phyloP scores from a whole-genome alignment of 2,888 invertebrate species.

The Thysanoteuthis rhombus region DNA sequence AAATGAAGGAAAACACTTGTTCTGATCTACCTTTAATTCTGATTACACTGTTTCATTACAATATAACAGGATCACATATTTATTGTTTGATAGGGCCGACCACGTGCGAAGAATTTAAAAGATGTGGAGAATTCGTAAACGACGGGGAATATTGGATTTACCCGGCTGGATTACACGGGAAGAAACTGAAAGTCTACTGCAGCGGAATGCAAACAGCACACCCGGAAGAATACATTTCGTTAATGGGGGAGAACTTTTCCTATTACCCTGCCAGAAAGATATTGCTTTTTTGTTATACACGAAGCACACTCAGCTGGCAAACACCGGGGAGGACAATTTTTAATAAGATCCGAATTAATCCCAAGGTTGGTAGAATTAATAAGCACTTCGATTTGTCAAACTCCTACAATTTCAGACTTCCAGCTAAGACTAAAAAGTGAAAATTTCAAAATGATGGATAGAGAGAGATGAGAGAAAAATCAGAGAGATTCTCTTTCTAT shows the following conservation, averaged over 20 bases:
- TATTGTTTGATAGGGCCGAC: not conserved
- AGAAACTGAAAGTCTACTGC: not conserved
- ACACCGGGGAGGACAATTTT: not conserved
- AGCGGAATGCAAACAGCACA: not conserved
- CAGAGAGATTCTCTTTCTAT: too few relatives aligned
- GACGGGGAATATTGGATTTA: slow-evolving; percentile 12
- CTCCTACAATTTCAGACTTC: too few relatives aligned
- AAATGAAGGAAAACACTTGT: too few relatives aligned
- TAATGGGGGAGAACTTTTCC: not conserved
- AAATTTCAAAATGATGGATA: too few relatives aligned
- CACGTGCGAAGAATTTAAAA: not conserved
- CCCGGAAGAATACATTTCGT: not conserved
- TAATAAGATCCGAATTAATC: not conserved
- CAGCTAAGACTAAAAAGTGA: too few relatives aligned
- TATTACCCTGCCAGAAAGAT: not conserved
- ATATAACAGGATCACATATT: not conserved
- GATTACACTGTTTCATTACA: too few relatives aligned
- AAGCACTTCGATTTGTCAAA: too few relatives aligned
- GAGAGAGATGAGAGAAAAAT: too few relatives aligned
- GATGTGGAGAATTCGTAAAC: not conserved
- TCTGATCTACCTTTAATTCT: too few relatives aligned
- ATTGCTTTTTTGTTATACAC: not conserved
- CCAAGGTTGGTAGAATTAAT: not conserved
- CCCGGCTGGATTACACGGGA: not conserved
- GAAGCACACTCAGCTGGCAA: not conserved